Conservation (phyloP, 2,113 vertebrate species). For the Hyperopisus bebe region DNA sequence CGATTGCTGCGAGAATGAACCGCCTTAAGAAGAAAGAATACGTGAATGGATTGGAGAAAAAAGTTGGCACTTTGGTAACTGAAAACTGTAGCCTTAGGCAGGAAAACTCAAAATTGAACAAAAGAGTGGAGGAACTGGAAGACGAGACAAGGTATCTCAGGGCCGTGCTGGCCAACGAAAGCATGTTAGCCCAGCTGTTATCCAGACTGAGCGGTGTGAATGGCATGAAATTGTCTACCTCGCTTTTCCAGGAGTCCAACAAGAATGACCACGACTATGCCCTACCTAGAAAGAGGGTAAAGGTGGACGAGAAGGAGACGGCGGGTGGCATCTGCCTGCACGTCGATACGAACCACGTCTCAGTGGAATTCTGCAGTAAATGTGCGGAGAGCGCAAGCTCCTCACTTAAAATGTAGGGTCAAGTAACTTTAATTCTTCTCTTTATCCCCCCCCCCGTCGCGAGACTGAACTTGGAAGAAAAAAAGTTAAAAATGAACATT, state of each 20-base stretch:
- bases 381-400: conserved; percentile 83
- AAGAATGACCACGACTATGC: conserved; percentile 76
- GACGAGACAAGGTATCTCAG: conserved; percentile 89
- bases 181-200: conserved; percentile 81
- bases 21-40: conserved; percentile 91
- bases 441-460: conserved; percentile 40
- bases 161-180: conserved; percentile 93
- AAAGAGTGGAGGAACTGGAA: conserved; percentile 82
- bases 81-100: conserved; percentile 78
- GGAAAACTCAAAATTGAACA: conserved; percentile 74
- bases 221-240: conserved; percentile 87
- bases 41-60: conserved; percentile 75
- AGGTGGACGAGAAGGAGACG: conserved; percentile 65
- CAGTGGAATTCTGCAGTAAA: conserved; percentile 94
- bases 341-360: conserved; percentile 91
- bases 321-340: conserved; percentile 87
- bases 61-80: conserved; percentile 66
- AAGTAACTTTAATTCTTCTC: conserved; percentile 77
- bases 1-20: conserved; percentile 82
- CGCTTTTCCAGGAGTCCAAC: conserved; percentile 77
- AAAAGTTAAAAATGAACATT: conserved; percentile 42
- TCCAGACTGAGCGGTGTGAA: conserved; percentile 82
- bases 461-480: conserved; percentile 53
- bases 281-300: conserved; percentile 66
- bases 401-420: conserved; percentile 92